These are phyloP conservation scores for Drosophila aldrichi DNA, from an alignment of 2,888 invertebrate genomes.

Conservation along the genomic window DNA sequence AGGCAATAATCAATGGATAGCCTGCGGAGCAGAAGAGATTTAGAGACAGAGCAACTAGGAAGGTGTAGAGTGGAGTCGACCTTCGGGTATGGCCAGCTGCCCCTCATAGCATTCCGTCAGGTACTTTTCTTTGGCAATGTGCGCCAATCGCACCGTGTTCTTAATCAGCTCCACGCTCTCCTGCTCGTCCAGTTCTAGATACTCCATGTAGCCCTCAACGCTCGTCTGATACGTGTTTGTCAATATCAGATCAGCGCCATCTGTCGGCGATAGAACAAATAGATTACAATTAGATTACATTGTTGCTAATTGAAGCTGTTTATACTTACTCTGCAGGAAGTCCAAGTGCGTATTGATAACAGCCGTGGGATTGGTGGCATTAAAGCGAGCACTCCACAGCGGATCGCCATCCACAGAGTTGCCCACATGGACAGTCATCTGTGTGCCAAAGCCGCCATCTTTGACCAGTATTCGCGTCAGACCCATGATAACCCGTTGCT, in stretches of 20 bases:
- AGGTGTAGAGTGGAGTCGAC: constrained; percentile 32
- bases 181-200: constrained; percentile 89
- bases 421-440: constrained; percentile 91
- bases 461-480: constrained; percentile 86
- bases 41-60: too few species aligned
- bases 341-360: constrained; percentile 93
- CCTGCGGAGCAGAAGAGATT: constrained; percentile 53
- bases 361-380: constrained; percentile 92
- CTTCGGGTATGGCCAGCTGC: constrained; percentile 64
- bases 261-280: constrained; percentile 84
- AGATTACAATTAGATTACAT: neutral
- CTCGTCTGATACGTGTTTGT: constrained; percentile 97
- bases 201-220: constrained; percentile 90
- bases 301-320: constrained; percentile 16
- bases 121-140: constrained; percentile 89
- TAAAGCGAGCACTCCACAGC: constrained; percentile 94
- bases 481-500: constrained; percentile 61
- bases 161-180: constrained; percentile 90
- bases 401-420: constrained; percentile 93
- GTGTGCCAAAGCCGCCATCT: constrained; percentile 93
- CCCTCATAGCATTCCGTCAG: constrained; percentile 86
- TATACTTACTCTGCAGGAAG: constrained; percentile 89
- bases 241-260: constrained; percentile 94
- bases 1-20: constrained; percentile 91
- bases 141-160: constrained; percentile 91